Evolutionary conservation across 92 coral and sea anemone genomes (phyloP), one percentile per base, ranked within the genome.

Genomic region (Umimayanthus chanpuru): DNA sequence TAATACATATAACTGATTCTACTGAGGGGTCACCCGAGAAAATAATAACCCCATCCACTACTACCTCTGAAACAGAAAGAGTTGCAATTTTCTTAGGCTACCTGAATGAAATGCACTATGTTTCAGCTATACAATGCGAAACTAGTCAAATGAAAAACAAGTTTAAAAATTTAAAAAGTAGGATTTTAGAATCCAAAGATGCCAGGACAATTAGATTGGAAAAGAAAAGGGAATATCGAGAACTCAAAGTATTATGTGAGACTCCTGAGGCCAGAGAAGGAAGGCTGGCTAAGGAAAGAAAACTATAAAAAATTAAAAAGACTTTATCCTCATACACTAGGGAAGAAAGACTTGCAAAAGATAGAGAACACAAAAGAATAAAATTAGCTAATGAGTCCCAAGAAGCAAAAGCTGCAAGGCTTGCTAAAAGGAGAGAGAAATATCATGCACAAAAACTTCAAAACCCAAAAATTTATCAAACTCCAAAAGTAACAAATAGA

Each of bases 1-100:
- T 81, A 58, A 86, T 86, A 76, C 89, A 86, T 77, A 74, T 81
- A 76, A 86, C 90, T 78, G 90, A 90, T 85, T 90, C 92, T 85
- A 86, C 85, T 77, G 73, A 70, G 87, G 84, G 78, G 81, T 77
- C 89, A 85, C 80, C 89, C 75, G 85, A 81, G 65, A 86, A 77
- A 65, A 86, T 44, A 77, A 77, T 85, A 44, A 89, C 76, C 32
- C 89, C 89, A 72, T 32, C 21, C 47, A 58, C 79, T 73, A 71
- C 53, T 68, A 30, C 56, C 41, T 43, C 70, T 41, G 76, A 77
- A 49, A 72, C 70, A 18, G 89, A 77, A 64, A 80, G 86, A 71
- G 40, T 79, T 36, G 86, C 82, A 85, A 30, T 86, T 70, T 86
- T 86, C 80, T 64, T 85, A 78, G 89, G 89, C 71, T 76, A 86